Evolutionary conservation across 2,888 invertebrate species (phyloP).

Genomic region (Nephrotoma appendiculata): DNA sequence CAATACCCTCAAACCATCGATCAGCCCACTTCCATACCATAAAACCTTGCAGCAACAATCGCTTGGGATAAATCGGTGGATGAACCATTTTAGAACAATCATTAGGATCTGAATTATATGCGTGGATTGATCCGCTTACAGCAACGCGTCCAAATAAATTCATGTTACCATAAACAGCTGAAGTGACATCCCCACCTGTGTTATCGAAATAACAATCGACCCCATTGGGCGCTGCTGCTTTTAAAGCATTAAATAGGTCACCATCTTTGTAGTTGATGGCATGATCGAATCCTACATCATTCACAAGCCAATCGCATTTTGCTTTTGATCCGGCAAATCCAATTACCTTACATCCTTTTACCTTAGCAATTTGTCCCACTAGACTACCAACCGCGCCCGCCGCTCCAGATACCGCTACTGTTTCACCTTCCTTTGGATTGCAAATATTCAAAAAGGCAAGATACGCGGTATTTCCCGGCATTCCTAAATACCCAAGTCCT

Average conservation of each 20-base stretch:
- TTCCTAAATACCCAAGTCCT: conserved; percentile 50
- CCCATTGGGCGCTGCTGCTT: conserved; percentile 48
- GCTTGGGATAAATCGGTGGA: conserved; percentile 39
- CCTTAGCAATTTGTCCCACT: conserved; percentile 66
- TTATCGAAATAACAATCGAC: conserved; percentile 67
- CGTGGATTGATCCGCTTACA: conserved; percentile 49
- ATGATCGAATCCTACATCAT: conserved; percentile 50
- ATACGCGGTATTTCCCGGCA: conserved; percentile 58
- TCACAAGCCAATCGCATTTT: conserved; percentile 51
- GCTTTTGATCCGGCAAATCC: conserved; percentile 56
- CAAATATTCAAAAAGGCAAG: conserved; percentile 60
- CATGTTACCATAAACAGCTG: conserved; percentile 44
- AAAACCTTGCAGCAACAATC: conserved; percentile 45
- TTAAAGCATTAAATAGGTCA: conserved; percentile 38
- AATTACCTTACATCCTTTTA: conserved; percentile 43
- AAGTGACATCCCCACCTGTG: conserved; percentile 50
- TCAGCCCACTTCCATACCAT: conserved; percentile 36
- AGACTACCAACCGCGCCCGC: conserved; percentile 66
- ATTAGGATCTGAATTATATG: conserved; percentile 39
- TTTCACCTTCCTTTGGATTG: conserved; percentile 54
- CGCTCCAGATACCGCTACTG: conserved; percentile 55
- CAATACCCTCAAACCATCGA: conserved; percentile 46
- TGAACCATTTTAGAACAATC: not conserved
- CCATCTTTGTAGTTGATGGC: conserved; percentile 58
- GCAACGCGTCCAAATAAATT: conserved; percentile 43